phyloP scores from a whole-genome alignment of 1,140 invertebrate genomes.

The Mizuhopecten yessoensis region DNA sequence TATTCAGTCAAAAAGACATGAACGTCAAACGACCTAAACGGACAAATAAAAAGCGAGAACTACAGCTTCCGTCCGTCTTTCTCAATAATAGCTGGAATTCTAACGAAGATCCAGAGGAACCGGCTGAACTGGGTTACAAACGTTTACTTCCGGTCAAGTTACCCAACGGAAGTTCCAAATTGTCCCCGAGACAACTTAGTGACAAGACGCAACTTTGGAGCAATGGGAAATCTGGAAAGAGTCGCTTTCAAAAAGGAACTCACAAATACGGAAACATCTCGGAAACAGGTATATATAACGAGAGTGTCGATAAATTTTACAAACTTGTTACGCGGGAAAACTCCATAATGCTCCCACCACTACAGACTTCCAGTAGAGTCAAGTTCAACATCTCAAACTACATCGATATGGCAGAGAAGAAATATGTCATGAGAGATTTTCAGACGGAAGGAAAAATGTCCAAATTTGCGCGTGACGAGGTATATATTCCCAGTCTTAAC shows the following conservation, averaged over 20 bases:
- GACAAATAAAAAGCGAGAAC: slow-evolving; percentile 24
- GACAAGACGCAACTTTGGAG: background rate
- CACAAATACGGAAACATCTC: slow-evolving; percentile 39
- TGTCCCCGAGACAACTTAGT: background rate
- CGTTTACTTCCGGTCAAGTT: background rate
- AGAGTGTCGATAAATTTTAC: slow-evolving; percentile 44
- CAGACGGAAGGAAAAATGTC: slow-evolving; percentile 47
- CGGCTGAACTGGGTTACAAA: background rate
- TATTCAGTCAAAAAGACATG: background rate
- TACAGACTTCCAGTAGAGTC: slow-evolving; percentile 45
- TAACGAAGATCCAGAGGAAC: background rate
- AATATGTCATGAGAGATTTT: slow-evolving; percentile 52
- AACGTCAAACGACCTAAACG: background rate
- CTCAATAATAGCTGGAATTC: background rate
- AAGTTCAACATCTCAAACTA: slow-evolving; percentile 42
- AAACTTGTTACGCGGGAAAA: slow-evolving; percentile 47
- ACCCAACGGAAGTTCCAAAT: background rate
- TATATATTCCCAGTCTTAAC: slow-evolving; percentile 51
- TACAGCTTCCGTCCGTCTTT: background rate
- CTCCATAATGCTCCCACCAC: slow-evolving; percentile 48
- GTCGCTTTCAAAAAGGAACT: background rate
- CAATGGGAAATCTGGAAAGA: background rate
- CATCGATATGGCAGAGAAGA: slow-evolving; percentile 51
- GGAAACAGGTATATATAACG: slow-evolving; percentile 40
- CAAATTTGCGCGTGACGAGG: slow-evolving; percentile 58